A percentile compares a stretch with the other conserved stretches of the same genome.
Evolutionary conservation across 2,888 invertebrate genomes (phyloP).

Genomic region (Melanophora roralis): DNA sequence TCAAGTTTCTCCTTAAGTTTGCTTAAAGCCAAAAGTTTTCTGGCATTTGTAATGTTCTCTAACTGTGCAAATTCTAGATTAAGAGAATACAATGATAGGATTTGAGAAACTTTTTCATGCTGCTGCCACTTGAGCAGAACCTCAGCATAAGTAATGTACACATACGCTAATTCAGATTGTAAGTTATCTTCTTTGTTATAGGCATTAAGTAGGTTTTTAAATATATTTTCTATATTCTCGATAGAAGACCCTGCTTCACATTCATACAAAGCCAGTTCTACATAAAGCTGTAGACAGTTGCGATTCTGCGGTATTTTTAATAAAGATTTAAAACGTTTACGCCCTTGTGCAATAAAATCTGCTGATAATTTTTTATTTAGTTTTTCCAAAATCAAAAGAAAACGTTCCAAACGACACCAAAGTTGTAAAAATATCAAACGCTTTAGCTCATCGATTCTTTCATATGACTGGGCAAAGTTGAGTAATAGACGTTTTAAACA

Average conservation of each 20-base stretch:
- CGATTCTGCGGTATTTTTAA: conserved; percentile 79
- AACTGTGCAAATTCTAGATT: conserved; percentile 30
- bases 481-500: conserved; percentile 79
- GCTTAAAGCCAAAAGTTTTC: conserved; percentile 65
- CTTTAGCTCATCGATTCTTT: conserved; percentile 76
- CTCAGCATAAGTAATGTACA: conserved; percentile 69
- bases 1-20: conserved; percentile 64
- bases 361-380: conserved; percentile 73
- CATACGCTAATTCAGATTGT: conserved; percentile 68
- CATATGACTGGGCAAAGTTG: conserved; percentile 78
- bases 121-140: conserved; percentile 67
- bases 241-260: conserved; percentile 74
- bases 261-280: conserved; percentile 82
- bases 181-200: conserved; percentile 56
- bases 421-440: conserved; percentile 79
- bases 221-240: conserved; percentile 69
- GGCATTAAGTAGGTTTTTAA: conserved; percentile 77
- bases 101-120: conserved; percentile 64
- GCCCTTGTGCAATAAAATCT: conserved; percentile 69
- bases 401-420: conserved; percentile 82
- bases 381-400: conserved; percentile 78
- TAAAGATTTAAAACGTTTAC: conserved; percentile 79
- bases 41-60: conserved; percentile 57
- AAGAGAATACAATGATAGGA: conserved; percentile 67
- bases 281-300: conserved; percentile 80